Evolutionary conservation across 2,113 vertebrate genomes (phyloP).

Genomic region (Ciconia stormi): DNA sequence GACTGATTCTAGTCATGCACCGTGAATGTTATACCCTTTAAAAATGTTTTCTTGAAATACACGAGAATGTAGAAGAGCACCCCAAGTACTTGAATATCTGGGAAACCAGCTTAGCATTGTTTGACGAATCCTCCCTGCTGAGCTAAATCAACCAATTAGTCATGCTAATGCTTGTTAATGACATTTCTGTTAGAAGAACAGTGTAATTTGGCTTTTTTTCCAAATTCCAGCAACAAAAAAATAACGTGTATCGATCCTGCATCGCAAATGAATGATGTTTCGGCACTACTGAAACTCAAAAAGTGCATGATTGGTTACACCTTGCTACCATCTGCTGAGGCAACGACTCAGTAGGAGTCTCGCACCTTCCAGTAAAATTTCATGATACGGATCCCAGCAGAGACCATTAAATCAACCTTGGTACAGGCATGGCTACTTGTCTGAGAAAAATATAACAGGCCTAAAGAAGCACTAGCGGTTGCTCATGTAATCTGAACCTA

Average conservation of each 20-base stretch:
- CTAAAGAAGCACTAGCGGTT: slow-evolving; percentile 25
- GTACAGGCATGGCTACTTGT: slow-evolving; percentile 31
- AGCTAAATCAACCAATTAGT: background rate
- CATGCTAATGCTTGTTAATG: background rate
- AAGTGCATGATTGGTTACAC: background rate
- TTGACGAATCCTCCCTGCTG: background rate
- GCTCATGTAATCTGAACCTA: slow-evolving; percentile 23
- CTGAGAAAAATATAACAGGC: slow-evolving; percentile 20
- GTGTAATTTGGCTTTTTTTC: slow-evolving; percentile 33
- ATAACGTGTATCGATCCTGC: background rate
- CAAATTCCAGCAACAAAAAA: slow-evolving; percentile 12
- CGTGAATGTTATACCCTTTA: background rate
- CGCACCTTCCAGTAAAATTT: slow-evolving; percentile 60
- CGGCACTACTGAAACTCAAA: background rate
- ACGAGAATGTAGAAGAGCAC: background rate
- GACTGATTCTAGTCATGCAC: background rate
- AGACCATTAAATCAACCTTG: slow-evolving; percentile 51
- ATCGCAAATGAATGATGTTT: background rate
- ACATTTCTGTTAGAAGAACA: background rate
- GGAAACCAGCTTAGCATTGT: background rate
- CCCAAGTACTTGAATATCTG: background rate
- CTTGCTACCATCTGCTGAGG: slow-evolving; percentile 19
- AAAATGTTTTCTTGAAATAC: background rate
- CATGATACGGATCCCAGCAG: slow-evolving; percentile 8
- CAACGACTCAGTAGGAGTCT: background rate